Evolutionary conservation across 2,797 vertebrate genomes (phyloP), one percentile per base, ranked within the genome.

Genomic region (Alosa sapidissima): DNA sequence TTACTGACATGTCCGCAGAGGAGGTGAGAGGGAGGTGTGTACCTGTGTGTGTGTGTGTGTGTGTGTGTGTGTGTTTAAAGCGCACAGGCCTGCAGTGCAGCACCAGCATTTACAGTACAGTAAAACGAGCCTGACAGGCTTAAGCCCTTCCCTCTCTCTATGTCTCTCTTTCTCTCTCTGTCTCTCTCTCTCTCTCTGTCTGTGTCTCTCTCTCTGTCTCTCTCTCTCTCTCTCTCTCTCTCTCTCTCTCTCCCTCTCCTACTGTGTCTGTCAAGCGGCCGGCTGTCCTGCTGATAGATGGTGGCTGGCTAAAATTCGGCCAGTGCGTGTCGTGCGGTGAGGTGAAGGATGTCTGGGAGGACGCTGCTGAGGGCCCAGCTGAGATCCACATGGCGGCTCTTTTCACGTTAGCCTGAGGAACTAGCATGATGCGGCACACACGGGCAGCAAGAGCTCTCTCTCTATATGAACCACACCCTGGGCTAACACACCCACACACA

Each of bases 41-140:
- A 9, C 33, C 9, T 14, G 28, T 36, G 65, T 68, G 65, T 68
- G 65, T 68, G 62, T 65, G 24, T 65, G 62, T 33, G 24, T 65
- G 62, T 62, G 60, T 28, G 60, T 62, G n/a, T 9, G n/a, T 24
- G n/a, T 62, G 60, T 72, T 24, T 13, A 41, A 41, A 33, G 33
- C 1, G 33, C 24, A 24, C 65, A 45, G 72, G 41, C 72, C 72
- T 78, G 72, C 72, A 78, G 72, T 78, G 72, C 41, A 78, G 72
- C 41, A 45, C 72, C 6, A 21, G n/a, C 13, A 72, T 14, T 36
- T 78, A 78, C 72, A 78, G 72, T 78, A 78, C 72, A 78, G 72
- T 78, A 78, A 78, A 78, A 21, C 14, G 11, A 47, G 36, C 36
- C 72, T 78, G 72, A 78, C 72, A 78, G 72, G 41, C 72, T 47